phyloP scores from a whole-genome alignment of 1,140 invertebrate genomes.

The Drosophila busckii region DNA sequence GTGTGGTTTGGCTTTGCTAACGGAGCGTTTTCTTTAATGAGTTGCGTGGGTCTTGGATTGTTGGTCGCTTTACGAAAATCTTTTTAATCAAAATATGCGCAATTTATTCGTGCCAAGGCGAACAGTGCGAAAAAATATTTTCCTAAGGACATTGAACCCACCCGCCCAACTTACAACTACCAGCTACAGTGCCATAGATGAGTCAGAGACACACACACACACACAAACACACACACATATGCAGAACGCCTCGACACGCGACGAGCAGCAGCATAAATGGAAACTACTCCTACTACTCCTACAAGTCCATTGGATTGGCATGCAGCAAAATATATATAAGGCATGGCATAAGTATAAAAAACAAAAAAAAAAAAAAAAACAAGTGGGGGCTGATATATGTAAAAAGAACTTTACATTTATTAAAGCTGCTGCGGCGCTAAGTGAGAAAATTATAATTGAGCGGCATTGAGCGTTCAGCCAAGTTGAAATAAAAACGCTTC shows the following conservation, averaged over 20 bases:
- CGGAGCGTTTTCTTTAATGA: constrained; percentile 7
- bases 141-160: constrained; percentile 37
- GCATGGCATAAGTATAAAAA: constrained; percentile 3
- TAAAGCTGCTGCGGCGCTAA: constrained; percentile 22
- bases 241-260: constrained; percentile 22
- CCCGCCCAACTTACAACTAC: too few species aligned
- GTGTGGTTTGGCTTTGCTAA: too few species aligned
- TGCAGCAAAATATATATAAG: constrained; percentile 11
- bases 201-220: constrained; percentile 20
- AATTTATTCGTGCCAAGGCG: constrained; percentile 25
- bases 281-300: constrained; percentile 9
- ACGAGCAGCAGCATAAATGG: constrained; percentile 27
- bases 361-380: constrained; percentile 9
- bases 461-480: constrained; percentile 11
- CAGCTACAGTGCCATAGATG: too few species aligned
- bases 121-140: background rate
- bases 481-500: constrained; percentile 34
- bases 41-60: background rate
- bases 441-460: constrained; percentile 45
- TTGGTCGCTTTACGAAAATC: background rate
- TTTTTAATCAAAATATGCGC: constrained; percentile 42
- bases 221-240: too few species aligned
- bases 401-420: constrained; percentile 42
- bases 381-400: too few species aligned
- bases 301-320: constrained; percentile 30